Evolutionary conservation across 92 coral and sea anemone genomes (phyloP), one percentile per base, ranked within the genome.

Genomic region (Porites rus): DNA sequence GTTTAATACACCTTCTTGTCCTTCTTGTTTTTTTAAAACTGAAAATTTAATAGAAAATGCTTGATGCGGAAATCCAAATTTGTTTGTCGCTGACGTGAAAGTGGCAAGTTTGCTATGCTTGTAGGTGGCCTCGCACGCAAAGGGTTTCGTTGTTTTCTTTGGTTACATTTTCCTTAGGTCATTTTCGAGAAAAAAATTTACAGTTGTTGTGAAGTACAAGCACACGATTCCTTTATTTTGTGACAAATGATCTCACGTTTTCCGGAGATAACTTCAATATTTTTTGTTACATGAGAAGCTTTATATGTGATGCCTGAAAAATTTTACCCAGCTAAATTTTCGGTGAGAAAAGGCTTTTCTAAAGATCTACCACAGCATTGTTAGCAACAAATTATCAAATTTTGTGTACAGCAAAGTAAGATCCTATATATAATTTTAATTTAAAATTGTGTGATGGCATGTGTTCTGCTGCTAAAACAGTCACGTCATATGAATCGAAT

Each of bases 121-220:
- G 46, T 38, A 54, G 75, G 63, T 74, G 65, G 43, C 18, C 75
- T 52, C 10, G 86, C 86, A 81, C 86, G 86, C 86, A 81, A 81
- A 9, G 16, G 61, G 53, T 68, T 80, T 68, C 56, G 51, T 53
- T 24, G 53, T 58, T 58, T 59, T 38, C 46, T 38, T 38, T 38
- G 46, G 5, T 38, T 38, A 38, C 6, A 38, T 38, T 38, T 68
- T 67, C 62, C 58, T 22, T 51, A 2, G n/a, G 17, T 51, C 3
- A 21, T 20, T 74, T 74, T 74, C 14, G 17, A 58, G 54, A 24
- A 21, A 74, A 72, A 53, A 53, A 8, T 14, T 10, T 56, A 10
- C 38, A 53, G 8, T 7, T 17, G 19, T 59, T 9, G 19, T 51
- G 11, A 20, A 73, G 3, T 7, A 51, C 53, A 19, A 50, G 9